Evolutionary conservation across 2,113 vertebrate species (phyloP), one percentile per base, ranked within the genome.

Genomic region (Rhipidura dahli): DNA sequence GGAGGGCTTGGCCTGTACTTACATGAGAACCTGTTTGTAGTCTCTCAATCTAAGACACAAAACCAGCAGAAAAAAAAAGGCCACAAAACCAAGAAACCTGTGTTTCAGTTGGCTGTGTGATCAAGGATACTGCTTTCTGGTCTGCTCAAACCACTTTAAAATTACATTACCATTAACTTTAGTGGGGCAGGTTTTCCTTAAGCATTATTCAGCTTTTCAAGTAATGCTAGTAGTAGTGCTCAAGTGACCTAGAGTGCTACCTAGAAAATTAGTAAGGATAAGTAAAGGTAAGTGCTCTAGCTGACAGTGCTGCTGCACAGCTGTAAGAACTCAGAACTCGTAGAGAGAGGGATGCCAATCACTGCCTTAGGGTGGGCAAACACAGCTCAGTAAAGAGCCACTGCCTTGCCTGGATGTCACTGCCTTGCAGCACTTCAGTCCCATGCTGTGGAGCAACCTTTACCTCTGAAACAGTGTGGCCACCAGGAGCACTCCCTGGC

Each of bases 271-370:
- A 78, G 39, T 10, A 51, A 68, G 31, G 23, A 10, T 13, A 61
- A 69, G 10, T 27, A 80, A 71, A 69, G 33, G 4, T 17, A 61
- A 39, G 5, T 65, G 22, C 50, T 73, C 19, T 59, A 69, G 7
- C 33, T 77, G 5, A 0, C 30, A 35, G 30, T 33, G 61, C 44
- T 49, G 30, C 53, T 80, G 45, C 45, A 30, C 11, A 47, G 0
- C 18, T 15, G 3, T 13, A 10, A 60, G 20, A 24, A 21, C 19
- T 5, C 9, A 4, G 0, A 7, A n/a, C n/a, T n/a, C n/a, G n/a
- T n/a, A 69, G 14, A 44, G 23, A 64, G 23, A 35, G 63, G 31
- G 37, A 37, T 77, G 51, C 24, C 44, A 64, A 35, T 78, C 42
- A n/a, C 11, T 31, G 10, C 21, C 26, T 44, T 23, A 14, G 42